Base-by-base conservation (phyloP, 2,797 vertebrate species). In the Falco peregrinus region DNA sequence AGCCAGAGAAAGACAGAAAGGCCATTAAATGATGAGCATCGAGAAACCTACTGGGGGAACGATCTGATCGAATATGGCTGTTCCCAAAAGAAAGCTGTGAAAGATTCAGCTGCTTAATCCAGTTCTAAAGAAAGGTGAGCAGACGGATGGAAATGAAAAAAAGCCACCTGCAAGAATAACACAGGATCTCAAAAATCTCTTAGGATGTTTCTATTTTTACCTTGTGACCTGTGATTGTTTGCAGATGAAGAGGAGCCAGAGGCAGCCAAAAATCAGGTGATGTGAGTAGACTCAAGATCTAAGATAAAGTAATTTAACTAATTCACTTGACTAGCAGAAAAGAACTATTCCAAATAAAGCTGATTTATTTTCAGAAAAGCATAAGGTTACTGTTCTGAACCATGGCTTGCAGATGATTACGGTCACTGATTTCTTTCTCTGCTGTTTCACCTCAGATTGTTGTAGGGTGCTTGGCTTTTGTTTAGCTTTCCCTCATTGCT, bases 121-220 rank as follows among this genome's bases (percentile, higher is more conserved):
- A 85, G 17, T 79, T 82, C 87, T 84, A 79, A 90, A 90, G 93
- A 80, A 79, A 88, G 63, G 89, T 22, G 56, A 90, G 11, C 77
- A 89, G 77, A 87, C 53, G 53, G 90, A 70, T 70, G 41, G 56
- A 89, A 94, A 67, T 51, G 60, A 85, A 87, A 93, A 81, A 81
- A 90, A 85, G 59, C 84, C 60, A 79, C 17, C 6, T 2, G 0
- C 50, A 91, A 92, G 78, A 87, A 83, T 50, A 95, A 83, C 81
- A 87, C 45, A 53, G 88, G 69, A 89, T 90, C 77, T 87, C 78
- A 89, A 88, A 91, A 91, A 95, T 87, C 69, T 94, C 59, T 87
- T 31, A 63, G 50, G 60, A 77, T 82, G 56, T 81, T 95, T 93
- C 91, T 89, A 65, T 86, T 95, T 96, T 91, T 59, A 90, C 61